Percentiles rank a stretch among this genome's conserved stretches.
Conservation (phyloP, 2,888 invertebrate genomes). For the Ennomos fuscantarius region DNA sequence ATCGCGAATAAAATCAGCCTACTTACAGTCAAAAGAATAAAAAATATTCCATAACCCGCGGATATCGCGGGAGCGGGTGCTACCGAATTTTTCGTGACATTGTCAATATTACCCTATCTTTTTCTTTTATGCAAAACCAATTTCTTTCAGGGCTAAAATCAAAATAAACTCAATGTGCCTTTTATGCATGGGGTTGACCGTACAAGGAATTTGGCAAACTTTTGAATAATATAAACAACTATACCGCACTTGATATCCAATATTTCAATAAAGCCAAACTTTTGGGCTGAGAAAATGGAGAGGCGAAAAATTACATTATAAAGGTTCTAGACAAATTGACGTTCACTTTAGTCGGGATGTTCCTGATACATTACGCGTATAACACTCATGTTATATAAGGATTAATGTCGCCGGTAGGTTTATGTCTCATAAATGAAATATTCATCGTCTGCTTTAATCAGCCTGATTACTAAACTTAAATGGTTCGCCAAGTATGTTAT, state of each 20-base stretch:
- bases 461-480: no score
- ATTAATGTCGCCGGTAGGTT: background rate
- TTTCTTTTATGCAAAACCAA: constrained; percentile 59
- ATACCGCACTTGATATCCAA: constrained; percentile 80
- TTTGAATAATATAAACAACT: constrained; percentile 79
- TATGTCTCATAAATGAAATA: no score
- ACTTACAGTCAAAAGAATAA: constrained; percentile 34
- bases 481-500: no score
- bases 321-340: constrained; percentile 72
- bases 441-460: no score
- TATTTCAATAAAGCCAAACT: constrained; percentile 80
- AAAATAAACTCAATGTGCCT: constrained; percentile 67
- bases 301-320: constrained; percentile 81
- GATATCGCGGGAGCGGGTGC: constrained; percentile 44
- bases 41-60: constrained; percentile 44
- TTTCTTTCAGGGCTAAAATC: constrained; percentile 58
- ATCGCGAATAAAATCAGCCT: constrained; percentile 25
- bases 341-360: constrained; percentile 60
- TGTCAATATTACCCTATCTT: constrained; percentile 54
- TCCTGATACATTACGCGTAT: constrained; percentile 33
- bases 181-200: constrained; percentile 52
- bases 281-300: constrained; percentile 76
- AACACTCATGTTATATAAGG: background rate
- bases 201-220: constrained; percentile 60
- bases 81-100: constrained; percentile 51